A percentile compares a stretch with the other conserved stretches of the same genome.
Evolutionary conservation across 2,797 vertebrate genomes (phyloP).

Genomic region (Chrysocyon brachyurus): DNA sequence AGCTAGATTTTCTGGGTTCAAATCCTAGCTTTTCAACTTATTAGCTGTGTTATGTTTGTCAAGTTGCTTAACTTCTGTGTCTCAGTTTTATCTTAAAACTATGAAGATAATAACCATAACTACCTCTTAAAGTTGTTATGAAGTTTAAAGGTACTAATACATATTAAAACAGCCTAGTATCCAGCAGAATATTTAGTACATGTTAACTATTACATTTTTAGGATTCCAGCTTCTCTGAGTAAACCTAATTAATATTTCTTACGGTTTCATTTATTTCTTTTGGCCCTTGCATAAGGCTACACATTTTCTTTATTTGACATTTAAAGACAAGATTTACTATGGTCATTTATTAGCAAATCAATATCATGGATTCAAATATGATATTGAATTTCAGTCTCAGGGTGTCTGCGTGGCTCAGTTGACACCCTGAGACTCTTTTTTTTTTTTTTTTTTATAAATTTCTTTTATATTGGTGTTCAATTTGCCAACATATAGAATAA

Average conservation of each 20-base stretch:
- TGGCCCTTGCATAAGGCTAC: background rate
- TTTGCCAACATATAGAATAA: no score
- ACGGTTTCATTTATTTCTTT: background rate
- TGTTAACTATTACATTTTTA: background rate
- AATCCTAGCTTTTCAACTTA: background rate
- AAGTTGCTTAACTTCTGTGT: background rate
- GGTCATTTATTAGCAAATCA: conserved; percentile 10
- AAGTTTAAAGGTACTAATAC: background rate
- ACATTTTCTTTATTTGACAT: background rate
- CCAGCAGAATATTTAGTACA: background rate
- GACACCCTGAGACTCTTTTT: no score
- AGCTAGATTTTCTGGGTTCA: background rate
- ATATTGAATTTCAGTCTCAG: background rate
- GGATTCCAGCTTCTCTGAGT: background rate
- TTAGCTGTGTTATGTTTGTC: background rate
- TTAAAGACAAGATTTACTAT: background rate
- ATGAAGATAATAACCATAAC: background rate
- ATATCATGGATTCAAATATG: background rate
- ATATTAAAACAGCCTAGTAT: conserved; percentile 30
- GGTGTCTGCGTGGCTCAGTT: background rate
- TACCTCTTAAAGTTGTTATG: background rate
- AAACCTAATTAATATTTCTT: background rate
- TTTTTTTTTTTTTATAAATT: no score
- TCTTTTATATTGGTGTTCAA: no score
- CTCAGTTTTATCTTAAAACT: background rate